Conservation (phyloP, 1,140 invertebrate species). For the Acromyrmex echinatior region DNA sequence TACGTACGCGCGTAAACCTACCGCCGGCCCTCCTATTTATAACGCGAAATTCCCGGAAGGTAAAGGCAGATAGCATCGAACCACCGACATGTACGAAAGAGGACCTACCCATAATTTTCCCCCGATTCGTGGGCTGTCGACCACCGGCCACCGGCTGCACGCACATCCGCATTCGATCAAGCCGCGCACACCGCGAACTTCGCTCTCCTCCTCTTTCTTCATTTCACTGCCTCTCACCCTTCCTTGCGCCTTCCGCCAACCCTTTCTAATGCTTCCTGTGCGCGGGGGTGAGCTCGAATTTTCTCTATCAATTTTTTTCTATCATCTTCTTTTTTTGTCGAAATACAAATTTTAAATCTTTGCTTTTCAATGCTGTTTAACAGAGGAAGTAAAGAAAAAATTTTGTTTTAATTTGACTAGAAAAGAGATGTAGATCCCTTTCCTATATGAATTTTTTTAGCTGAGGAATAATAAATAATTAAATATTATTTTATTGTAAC, state of each 20-base stretch:
- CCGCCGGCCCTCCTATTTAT: slow-evolving; percentile 74
- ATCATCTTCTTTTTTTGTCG: background rate
- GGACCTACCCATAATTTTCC: slow-evolving; percentile 76
- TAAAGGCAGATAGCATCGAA: slow-evolving; percentile 77
- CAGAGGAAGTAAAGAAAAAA: background rate
- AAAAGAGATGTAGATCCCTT: background rate
- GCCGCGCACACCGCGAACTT: slow-evolving; percentile 51
- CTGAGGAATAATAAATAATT: background rate
- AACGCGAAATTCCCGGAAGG: slow-evolving; percentile 77
- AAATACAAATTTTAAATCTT: background rate
- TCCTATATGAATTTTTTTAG: background rate
- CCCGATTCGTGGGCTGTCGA: slow-evolving; percentile 71
- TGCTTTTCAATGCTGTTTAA: background rate
- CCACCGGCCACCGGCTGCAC: slow-evolving; percentile 69
- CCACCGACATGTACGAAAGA: slow-evolving; percentile 69
- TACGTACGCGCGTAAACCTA: background rate
- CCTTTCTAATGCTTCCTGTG: background rate
- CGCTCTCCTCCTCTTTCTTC: background rate
- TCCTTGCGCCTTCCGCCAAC: background rate
- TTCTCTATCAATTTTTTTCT: background rate
- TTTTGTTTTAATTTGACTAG: background rate
- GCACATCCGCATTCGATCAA: slow-evolving; percentile 81
- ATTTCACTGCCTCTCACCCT: slow-evolving; percentile 2
- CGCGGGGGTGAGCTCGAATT: background rate
- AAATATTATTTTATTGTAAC: background rate